Evolutionary conservation across 2,888 invertebrate species (phyloP).

Genomic region (Diaperis boleti): DNA sequence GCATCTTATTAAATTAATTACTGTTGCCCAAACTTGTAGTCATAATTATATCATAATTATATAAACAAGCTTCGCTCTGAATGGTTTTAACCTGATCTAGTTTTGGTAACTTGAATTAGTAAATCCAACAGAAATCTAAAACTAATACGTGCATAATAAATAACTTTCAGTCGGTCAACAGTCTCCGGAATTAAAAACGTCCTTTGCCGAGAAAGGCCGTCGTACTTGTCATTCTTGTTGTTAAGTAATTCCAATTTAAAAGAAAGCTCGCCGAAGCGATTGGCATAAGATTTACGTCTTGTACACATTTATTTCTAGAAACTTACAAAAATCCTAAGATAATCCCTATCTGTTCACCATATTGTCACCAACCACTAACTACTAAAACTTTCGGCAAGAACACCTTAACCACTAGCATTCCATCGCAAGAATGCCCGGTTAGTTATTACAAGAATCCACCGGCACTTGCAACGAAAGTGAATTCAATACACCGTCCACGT

Average conservation of each 20-base stretch:
- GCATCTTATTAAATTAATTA: background rate
- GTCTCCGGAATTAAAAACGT: background rate
- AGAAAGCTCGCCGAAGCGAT: slow-evolving; percentile 1
- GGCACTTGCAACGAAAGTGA: slow-evolving; percentile 28
- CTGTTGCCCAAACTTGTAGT: no score
- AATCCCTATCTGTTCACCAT: slow-evolving; percentile 25
- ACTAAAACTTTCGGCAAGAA: background rate
- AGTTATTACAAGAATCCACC: slow-evolving; percentile 23
- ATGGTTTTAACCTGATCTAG: background rate
- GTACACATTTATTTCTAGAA: background rate
- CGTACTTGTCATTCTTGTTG: slow-evolving; percentile 24
- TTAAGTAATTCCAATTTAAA: slow-evolving; percentile 15
- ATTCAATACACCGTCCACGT: slow-evolving; percentile 28
- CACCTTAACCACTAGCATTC: slow-evolving; percentile 28
- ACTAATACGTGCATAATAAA: background rate
- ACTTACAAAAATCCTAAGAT: slow-evolving; percentile 13
- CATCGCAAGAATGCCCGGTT: slow-evolving; percentile 18
- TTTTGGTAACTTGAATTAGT: no score
- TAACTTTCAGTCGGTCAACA: background rate
- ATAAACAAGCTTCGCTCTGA: background rate
- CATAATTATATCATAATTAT: slow-evolving; percentile 10
- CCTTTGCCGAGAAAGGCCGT: slow-evolving; percentile 14
- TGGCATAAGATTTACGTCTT: background rate
- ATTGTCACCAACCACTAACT: slow-evolving; percentile 14
- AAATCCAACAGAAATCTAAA: background rate